Evolutionary conservation across 2,888 invertebrate genomes (phyloP).

Genomic region (Drosophila parthenogenetica): DNA sequence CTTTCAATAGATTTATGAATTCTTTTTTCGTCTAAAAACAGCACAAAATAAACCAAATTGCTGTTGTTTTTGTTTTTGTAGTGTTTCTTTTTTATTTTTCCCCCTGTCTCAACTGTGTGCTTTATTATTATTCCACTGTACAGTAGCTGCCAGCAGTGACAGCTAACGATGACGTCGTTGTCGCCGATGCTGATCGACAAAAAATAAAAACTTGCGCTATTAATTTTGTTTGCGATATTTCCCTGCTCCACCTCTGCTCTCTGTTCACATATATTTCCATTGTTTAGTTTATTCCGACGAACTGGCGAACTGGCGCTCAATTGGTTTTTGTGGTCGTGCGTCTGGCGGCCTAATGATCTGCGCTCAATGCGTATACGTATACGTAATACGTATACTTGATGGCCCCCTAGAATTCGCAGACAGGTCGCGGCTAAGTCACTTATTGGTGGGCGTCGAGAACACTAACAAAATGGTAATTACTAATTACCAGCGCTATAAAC

Average conservation of each 20-base stretch:
- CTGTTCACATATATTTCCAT: slow-evolving; percentile 23
- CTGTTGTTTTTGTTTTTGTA: slow-evolving; percentile 14
- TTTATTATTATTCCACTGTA: slow-evolving; percentile 31
- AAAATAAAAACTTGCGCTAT: slow-evolving; percentile 52
- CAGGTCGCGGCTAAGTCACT: slow-evolving; percentile 38
- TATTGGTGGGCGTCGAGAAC: slow-evolving; percentile 54
- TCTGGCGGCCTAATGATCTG: slow-evolving; percentile 46
- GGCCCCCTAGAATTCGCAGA: slow-evolving; percentile 23
- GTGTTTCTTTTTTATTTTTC: slow-evolving; percentile 14
- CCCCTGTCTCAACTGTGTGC: slow-evolving; percentile 45
- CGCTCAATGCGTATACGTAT: slow-evolving; percentile 30
- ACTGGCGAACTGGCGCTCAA: slow-evolving; percentile 48
- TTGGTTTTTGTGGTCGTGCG: slow-evolving; percentile 52
- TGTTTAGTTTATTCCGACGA: slow-evolving; percentile 53
- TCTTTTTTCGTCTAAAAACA: slow-evolving; percentile 36
- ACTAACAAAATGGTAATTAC: slow-evolving; percentile 32
- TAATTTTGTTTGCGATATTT: slow-evolving; percentile 55
- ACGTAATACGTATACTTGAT: slow-evolving; percentile 61
- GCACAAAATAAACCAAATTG: slow-evolving; percentile 42
- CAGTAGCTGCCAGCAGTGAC: slow-evolving; percentile 64
- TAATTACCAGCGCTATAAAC: slow-evolving; percentile 55
- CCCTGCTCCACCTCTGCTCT: background rate
- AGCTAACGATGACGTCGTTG: slow-evolving; percentile 60
- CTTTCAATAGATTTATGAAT: slow-evolving; percentile 72
- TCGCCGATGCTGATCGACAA: slow-evolving; percentile 18